Evolutionary conservation across 1,140 invertebrate species (phyloP).

Genomic region (Musca domestica): DNA sequence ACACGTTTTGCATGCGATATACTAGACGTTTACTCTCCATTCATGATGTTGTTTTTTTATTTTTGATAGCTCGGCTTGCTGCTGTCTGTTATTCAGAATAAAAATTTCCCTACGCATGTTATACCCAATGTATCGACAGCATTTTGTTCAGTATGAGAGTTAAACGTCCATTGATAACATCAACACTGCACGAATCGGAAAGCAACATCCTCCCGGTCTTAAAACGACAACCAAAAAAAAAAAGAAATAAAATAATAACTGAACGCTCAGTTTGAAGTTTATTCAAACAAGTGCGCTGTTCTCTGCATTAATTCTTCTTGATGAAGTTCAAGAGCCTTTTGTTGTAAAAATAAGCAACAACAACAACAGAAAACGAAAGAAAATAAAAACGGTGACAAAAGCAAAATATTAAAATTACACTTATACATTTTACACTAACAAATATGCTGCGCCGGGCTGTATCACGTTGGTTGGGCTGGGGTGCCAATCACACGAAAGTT

Average conservation of each 20-base stretch:
- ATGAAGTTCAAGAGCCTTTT: conserved; percentile 9
- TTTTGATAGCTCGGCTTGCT: too few relatives aligned
- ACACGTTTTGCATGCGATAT: too few relatives aligned
- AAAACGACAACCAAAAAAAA: not conserved
- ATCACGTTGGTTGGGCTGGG: conserved; percentile 30
- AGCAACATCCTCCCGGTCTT: not conserved
- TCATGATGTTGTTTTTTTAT: too few relatives aligned
- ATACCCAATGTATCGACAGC: too few relatives aligned
- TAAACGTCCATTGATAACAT: conserved; percentile 7
- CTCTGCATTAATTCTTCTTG: too few relatives aligned
- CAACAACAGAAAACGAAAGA: too few relatives aligned
- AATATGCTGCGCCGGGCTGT: conserved; percentile 26
- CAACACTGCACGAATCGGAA: not conserved
- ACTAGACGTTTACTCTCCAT: too few relatives aligned
- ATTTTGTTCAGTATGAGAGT: conserved; percentile 4
- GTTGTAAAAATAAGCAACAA: not conserved
- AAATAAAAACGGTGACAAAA: not conserved
- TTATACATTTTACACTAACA: not conserved
- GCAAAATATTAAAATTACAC: not conserved
- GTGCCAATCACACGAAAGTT: conserved; percentile 33
- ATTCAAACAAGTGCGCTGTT: too few relatives aligned
- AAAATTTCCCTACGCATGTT: too few relatives aligned
- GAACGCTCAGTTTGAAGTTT: not conserved
- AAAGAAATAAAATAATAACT: not conserved
- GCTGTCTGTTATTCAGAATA: too few relatives aligned